Conservation (phyloP, 2,888 invertebrate genomes). For the Meloe dianella region DNA sequence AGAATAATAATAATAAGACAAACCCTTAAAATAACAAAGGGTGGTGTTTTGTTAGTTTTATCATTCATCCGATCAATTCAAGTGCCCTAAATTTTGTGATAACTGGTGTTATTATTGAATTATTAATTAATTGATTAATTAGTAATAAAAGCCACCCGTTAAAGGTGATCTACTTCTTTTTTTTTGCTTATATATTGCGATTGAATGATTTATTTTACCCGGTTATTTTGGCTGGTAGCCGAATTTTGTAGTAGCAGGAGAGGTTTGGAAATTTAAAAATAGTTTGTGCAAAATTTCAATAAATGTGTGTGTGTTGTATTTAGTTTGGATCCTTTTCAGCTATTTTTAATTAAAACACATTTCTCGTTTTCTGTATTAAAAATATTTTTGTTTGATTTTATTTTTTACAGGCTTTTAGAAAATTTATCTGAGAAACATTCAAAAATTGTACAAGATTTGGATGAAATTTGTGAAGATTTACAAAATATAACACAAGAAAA, state of each 20-base stretch:
- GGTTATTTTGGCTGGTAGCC: constrained; percentile 44
- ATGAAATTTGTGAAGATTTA: constrained; percentile 77
- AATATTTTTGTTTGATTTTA: constrained; percentile 17
- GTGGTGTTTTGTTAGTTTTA: constrained; percentile 1
- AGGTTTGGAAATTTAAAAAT: constrained; percentile 49
- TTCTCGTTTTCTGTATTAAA: constrained; percentile 30
- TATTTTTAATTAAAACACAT: constrained; percentile 35
- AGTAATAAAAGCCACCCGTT: constrained; percentile 2
- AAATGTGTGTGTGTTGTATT: constrained; percentile 19
- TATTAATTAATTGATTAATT: neutral
- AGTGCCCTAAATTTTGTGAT: constrained; percentile 13
- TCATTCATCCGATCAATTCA: neutral
- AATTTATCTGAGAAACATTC: constrained; percentile 77
- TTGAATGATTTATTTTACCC: neutral
- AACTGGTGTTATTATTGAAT: neutral
- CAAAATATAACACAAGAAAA: constrained; percentile 73
- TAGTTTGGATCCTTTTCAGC: constrained; percentile 17
- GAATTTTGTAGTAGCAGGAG: constrained; percentile 37
- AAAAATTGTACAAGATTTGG: constrained; percentile 76
- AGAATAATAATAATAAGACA: neutral
- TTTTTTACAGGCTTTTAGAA: constrained; percentile 74
- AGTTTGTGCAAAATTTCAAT: constrained; percentile 31
- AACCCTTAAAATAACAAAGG: constrained; percentile 9
- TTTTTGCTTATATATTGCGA: neutral
- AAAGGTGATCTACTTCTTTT: neutral